Base-by-base conservation (phyloP, 2,113 vertebrate genomes). In the Cottus gobio region DNA sequence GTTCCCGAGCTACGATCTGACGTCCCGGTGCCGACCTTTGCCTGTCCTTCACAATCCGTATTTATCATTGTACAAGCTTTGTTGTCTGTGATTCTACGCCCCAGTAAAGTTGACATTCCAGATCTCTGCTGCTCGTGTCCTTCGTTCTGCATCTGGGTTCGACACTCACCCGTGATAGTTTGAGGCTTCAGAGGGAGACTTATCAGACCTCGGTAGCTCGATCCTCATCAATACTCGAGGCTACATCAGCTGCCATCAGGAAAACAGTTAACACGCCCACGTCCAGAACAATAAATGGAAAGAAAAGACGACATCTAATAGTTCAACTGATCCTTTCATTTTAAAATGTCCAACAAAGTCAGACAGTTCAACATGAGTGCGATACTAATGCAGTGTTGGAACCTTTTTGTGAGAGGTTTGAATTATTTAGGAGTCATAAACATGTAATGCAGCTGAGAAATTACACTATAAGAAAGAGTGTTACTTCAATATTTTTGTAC, bases 351-450 rank as follows among this genome's bases (percentile, higher is more conserved):
- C n/a, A 74, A 75, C 22, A 79, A 68, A 79, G 46, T 44, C 42
- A n/a, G 22, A 71, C 12, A 69, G 31, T 39, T 46, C n/a, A 50
- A 20, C n/a, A 46, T 22, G 44, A 50, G 24, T 20, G n/a, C 4
- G 22, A 56, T 22, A 20, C 36, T 36, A 12, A 75, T 18, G 62
- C 20, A 65, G 37, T 6, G 4, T 31, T 34, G 5, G 37, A 13
- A 37, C 16, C 31, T n/a, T 44, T 28, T 58, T 65, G 24, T 30
- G 54, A 61, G 31, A 76, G 8, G 31, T 39, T 65, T 52, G 68
- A 24, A 79, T 68, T 69, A 65, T 84, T 86, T 87, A 3, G 71
- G 71, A 62, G 56, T 50, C 58, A 62, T 69, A 75, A 80, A 81
- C 44, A 75, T 73, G 30, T 26, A 63, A 26, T 52, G 36, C 4